Conservation (phyloP, 2,888 invertebrate species). For the Lysandra coridon region DNA sequence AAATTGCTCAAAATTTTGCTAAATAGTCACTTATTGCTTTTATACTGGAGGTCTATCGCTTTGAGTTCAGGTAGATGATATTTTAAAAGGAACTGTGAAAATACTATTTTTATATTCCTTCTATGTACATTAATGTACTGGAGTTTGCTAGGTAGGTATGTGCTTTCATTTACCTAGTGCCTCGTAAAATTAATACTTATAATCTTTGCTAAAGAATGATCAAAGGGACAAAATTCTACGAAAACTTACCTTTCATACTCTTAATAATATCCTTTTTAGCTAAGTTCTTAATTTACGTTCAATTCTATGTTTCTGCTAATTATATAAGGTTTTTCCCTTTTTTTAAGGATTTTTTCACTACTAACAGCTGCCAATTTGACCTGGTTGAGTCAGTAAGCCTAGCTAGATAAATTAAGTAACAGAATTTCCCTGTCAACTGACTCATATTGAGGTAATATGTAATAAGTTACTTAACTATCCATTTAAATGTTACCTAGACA, state of each 20-base stretch:
- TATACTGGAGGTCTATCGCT: background rate
- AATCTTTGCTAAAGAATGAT: too few relatives aligned
- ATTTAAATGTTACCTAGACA: too few relatives aligned
- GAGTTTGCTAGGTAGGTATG: background rate
- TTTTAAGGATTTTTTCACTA: background rate
- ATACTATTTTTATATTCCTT: background rate
- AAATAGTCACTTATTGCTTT: slow-evolving; percentile 26
- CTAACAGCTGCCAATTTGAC: background rate
- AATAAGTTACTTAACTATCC: too few relatives aligned
- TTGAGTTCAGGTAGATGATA: background rate
- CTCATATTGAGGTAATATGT: background rate
- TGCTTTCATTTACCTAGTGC: too few relatives aligned
- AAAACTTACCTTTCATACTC: background rate
- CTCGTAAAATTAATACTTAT: too few relatives aligned
- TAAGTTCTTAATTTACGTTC: background rate
- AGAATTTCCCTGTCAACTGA: background rate
- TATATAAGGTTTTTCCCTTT: background rate
- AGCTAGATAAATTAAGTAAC: background rate
- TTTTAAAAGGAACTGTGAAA: background rate
- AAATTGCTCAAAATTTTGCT: slow-evolving; percentile 31
- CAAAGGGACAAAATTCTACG: too few relatives aligned
- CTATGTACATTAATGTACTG: background rate
- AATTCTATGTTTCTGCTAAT: background rate
- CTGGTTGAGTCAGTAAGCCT: background rate
- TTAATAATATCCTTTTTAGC: background rate